Conservation (phyloP, 2,113 vertebrate species). For the Aptenodytes forsteri region DNA sequence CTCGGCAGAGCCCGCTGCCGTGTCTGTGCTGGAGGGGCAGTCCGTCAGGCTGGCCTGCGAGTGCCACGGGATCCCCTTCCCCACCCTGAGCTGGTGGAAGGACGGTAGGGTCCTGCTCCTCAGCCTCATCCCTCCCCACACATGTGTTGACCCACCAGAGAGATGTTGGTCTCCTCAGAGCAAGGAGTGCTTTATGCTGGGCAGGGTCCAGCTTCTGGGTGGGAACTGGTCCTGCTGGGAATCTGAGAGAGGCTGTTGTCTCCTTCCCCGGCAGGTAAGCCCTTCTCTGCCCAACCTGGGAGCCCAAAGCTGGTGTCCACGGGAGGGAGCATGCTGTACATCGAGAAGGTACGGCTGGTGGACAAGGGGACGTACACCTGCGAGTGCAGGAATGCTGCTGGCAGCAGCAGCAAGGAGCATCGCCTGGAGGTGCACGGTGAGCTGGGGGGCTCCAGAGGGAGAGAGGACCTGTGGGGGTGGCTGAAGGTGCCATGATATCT, state of each 20-base stretch:
- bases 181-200: neutral
- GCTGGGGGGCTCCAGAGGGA: neutral
- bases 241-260: neutral
- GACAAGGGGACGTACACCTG: conserved; percentile 71
- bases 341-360: conserved; percentile 23
- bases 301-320: neutral
- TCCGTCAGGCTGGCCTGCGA: conserved; percentile 81
- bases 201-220: neutral
- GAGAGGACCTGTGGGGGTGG: too few species aligned
- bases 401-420: conserved; percentile 66
- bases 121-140: neutral
- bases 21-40: conserved; percentile 55
- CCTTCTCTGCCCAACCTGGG: neutral
- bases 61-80: conserved; percentile 82
- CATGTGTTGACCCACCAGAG: too few species aligned
- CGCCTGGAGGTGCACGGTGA: conserved; percentile 71
- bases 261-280: conserved; percentile 26
- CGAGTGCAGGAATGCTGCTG: conserved; percentile 60
- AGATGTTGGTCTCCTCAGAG: neutral
- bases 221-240: neutral
- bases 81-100: conserved; percentile 87
- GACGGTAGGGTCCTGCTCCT: conserved; percentile 71
- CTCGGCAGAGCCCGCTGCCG: neutral
- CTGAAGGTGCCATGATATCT: too few species aligned
- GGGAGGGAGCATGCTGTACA: conserved; percentile 56